Evolutionary conservation across 2,113 vertebrate genomes (phyloP).

Genomic region (Corythoichthys intestinalis): DNA sequence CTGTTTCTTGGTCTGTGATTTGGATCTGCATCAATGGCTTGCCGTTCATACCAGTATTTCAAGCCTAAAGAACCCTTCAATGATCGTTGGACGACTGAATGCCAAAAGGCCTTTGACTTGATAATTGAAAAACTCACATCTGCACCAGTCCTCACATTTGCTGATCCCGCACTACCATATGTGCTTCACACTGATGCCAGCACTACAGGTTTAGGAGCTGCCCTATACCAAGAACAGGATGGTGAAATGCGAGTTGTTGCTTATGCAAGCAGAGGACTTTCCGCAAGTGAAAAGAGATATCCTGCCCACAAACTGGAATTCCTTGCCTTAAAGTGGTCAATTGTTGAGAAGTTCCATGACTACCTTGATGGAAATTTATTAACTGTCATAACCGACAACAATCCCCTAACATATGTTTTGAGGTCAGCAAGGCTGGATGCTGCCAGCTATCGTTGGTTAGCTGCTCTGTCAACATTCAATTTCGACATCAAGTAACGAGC

Average conservation of each 20-base stretch:
- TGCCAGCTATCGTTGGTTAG: not conserved
- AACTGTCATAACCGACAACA: not conserved
- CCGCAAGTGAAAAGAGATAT: slow-evolving; percentile 2
- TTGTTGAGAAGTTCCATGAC: not conserved
- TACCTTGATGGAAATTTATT: not conserved
- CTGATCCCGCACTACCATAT: not conserved
- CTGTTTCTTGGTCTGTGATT: too few relatives aligned
- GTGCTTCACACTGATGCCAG: not conserved
- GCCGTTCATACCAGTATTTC: not conserved
- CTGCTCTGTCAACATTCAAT: too few relatives aligned
- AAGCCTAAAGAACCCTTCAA: not conserved
- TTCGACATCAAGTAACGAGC: not conserved
- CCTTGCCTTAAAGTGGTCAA: too few relatives aligned
- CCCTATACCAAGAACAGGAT: not conserved
- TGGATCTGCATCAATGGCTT: too few relatives aligned
- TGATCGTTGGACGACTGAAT: not conserved
- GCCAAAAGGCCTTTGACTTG: too few relatives aligned
- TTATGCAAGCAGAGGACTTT: not conserved
- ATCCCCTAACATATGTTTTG: not conserved
- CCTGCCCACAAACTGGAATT: too few relatives aligned
- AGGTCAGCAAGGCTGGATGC: not conserved
- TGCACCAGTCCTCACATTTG: not conserved
- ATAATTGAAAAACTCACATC: not conserved
- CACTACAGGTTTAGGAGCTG: not conserved
- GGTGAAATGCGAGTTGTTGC: not conserved